Conservation (phyloP, 1,140 invertebrate genomes). For the Aphis gossypii region DNA sequence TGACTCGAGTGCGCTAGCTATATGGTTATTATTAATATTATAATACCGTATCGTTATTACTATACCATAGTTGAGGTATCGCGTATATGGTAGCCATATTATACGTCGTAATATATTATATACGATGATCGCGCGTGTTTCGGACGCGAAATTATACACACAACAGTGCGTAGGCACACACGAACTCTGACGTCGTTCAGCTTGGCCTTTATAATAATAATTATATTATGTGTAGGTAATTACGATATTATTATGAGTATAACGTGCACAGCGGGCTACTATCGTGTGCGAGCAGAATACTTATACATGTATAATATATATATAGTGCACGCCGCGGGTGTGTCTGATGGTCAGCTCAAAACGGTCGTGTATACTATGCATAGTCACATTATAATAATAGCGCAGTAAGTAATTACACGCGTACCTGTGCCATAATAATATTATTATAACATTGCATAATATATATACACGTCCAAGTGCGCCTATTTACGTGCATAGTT, state of each 20-base stretch:
- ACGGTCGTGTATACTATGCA: not conserved
- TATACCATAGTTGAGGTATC: not conserved
- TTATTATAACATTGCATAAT: too few species aligned
- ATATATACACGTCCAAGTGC: too few species aligned
- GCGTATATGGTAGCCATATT: too few species aligned
- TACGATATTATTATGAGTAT: not conserved
- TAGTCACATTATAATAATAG: not conserved
- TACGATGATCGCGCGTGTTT: not conserved
- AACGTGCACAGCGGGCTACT: not conserved
- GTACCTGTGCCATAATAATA: too few species aligned
- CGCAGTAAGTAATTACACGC: not conserved
- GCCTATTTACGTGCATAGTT: too few species aligned
- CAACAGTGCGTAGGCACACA: not conserved
- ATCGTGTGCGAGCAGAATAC: not conserved
- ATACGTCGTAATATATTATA: too few species aligned
- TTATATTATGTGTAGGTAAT: not conserved
- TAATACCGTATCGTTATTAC: not conserved
- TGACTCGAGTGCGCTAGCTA: not conserved
- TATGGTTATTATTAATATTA: not conserved
- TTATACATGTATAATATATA: too few species aligned
- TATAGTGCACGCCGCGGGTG: not conserved
- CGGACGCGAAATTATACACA: not conserved
- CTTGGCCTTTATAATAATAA: not conserved
- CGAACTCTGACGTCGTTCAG: not conserved
- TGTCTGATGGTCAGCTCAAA: not conserved